A percentile compares a stretch with the other conserved stretches of the same genome.
Evolutionary conservation across 2,888 invertebrate species (phyloP).

Genomic region (Drosophila birchii): DNA sequence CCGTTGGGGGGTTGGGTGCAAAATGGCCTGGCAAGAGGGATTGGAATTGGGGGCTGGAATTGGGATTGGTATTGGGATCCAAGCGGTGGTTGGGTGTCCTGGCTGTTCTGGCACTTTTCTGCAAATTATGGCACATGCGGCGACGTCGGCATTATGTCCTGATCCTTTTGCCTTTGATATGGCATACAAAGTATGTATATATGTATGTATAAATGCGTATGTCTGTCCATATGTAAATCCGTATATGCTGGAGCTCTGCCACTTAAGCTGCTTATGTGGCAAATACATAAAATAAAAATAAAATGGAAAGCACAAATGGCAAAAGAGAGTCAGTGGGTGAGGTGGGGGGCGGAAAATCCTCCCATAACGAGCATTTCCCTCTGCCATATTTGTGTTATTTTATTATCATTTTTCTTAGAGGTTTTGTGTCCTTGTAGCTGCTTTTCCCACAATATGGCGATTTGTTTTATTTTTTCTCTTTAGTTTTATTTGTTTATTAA

Average conservation of each 20-base stretch:
- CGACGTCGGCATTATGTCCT: slow-evolving; percentile 70
- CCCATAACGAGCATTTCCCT: slow-evolving; percentile 78
- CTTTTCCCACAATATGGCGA: slow-evolving; percentile 20
- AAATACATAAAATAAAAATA: slow-evolving; percentile 79
- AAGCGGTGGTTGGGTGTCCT: slow-evolving; percentile 7
- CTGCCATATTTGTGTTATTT: slow-evolving; percentile 82
- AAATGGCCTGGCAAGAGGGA: slow-evolving; percentile 7
- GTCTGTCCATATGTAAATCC: slow-evolving; percentile 26
- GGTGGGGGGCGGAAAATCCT: slow-evolving; percentile 56
- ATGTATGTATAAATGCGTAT: slow-evolving; percentile 27
- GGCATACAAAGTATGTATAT: slow-evolving; percentile 42
- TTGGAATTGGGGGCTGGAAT: slow-evolving; percentile 6
- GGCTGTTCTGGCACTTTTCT: slow-evolving; percentile 65
- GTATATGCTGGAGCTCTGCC: slow-evolving; percentile 46
- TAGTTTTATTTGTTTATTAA: neutral
- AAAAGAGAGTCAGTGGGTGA: neutral
- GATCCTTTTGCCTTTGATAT: slow-evolving; percentile 77
- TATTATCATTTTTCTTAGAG: slow-evolving; percentile 78
- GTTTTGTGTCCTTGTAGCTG: slow-evolving; percentile 4
- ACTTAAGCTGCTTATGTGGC: slow-evolving; percentile 81
- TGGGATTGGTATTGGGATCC: neutral
- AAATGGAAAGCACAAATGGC: slow-evolving; percentile 43
- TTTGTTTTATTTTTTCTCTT: neutral
- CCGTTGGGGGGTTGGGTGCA: slow-evolving; percentile 9
- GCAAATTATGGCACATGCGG: slow-evolving; percentile 81